These are phyloP conservation scores for Pseudochirops cupreus DNA, from an alignment of 2,797 vertebrate species.

Conservation along the genomic window DNA sequence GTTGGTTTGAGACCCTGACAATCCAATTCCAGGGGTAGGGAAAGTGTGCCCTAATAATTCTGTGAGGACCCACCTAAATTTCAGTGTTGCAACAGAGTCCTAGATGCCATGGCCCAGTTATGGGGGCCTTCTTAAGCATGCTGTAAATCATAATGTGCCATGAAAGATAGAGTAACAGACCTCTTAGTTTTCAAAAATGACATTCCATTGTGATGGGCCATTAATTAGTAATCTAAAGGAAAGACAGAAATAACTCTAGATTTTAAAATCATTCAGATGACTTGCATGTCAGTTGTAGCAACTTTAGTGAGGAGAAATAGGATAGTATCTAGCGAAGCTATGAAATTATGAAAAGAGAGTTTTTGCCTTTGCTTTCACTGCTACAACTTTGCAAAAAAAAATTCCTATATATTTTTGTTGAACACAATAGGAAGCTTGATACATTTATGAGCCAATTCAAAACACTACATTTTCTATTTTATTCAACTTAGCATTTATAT, in stretches of 20 bases:
- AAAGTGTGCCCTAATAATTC: not conserved
- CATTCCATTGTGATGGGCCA: not conserved
- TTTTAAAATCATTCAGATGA: not conserved
- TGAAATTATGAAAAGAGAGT: slow-evolving; percentile 78
- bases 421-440: slow-evolving; percentile 79
- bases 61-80: not conserved
- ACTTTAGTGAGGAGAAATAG: slow-evolving; percentile 42
- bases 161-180: not conserved
- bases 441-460: slow-evolving; percentile 84
- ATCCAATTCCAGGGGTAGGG: not conserved
- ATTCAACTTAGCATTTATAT: slow-evolving; percentile 76
- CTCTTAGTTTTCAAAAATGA: not conserved
- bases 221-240: not conserved
- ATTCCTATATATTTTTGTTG: slow-evolving; percentile 77
- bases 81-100: not conserved
- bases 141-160: not conserved
- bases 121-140: not conserved
- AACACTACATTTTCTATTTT: slow-evolving; percentile 82
- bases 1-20: not conserved
- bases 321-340: slow-evolving; percentile 70
- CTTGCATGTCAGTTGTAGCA: not conserved
- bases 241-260: not conserved
- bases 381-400: slow-evolving; percentile 43
- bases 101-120: not conserved
- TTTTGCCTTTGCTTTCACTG: slow-evolving; percentile 78